Percentiles rank a stretch among this genome's conserved stretches.
phyloP scores from a whole-genome alignment of 2,888 invertebrate species.

The Tetranychus truncatus region DNA sequence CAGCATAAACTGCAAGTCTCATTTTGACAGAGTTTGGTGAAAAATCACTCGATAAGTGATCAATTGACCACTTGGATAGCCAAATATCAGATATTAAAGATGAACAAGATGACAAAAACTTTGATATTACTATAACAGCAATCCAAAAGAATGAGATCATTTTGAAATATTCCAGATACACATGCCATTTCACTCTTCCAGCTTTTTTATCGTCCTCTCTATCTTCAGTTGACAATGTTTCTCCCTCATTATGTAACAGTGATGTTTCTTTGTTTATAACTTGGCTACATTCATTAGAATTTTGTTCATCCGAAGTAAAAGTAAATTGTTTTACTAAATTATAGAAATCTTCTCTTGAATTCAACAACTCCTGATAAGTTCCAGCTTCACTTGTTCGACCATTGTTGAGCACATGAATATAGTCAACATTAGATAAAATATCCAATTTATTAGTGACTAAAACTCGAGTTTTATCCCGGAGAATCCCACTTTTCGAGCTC shows the following conservation, averaged over 20 bases:
- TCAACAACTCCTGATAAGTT: slow-evolving; percentile 35
- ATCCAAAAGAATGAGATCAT: slow-evolving; percentile 61
- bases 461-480: slow-evolving; percentile 34
- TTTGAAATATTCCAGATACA: slow-evolving; percentile 70
- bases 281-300: slow-evolving; percentile 13
- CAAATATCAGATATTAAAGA: slow-evolving; percentile 21
- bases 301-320: slow-evolving; percentile 30
- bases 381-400: slow-evolving; percentile 35
- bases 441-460: slow-evolving; percentile 36
- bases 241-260: not conserved
- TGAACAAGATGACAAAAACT: not conserved
- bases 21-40: not conserved
- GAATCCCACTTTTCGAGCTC: slow-evolving; percentile 30
- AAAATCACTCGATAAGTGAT: not conserved
- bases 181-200: slow-evolving; percentile 51
- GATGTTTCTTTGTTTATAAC: not conserved
- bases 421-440: slow-evolving; percentile 35
- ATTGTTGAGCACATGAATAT: slow-evolving; percentile 34
- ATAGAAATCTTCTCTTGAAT: slow-evolving; percentile 35
- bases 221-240: not conserved
- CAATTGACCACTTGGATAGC: slow-evolving; percentile 18
- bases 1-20: not conserved
- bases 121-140: slow-evolving; percentile 53
- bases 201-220: not conserved
- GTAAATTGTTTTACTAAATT: slow-evolving; percentile 35